Evolutionary conservation across 2,888 invertebrate species (phyloP).

Genomic region (Stomorhina lunata): DNA sequence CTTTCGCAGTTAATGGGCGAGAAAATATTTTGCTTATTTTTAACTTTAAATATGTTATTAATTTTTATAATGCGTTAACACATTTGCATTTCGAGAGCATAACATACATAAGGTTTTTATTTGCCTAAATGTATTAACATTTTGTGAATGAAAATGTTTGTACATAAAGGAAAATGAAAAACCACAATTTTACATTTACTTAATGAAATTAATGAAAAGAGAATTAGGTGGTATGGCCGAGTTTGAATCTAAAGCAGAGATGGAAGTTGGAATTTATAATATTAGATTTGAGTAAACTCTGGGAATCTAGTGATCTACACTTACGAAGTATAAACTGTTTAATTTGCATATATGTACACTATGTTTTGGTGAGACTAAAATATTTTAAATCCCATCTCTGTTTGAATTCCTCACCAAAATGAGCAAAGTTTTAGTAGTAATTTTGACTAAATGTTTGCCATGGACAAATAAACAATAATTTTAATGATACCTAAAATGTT

Average conservation of each 20-base stretch:
- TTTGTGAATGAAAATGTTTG: background rate
- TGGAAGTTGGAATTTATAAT: too few species aligned
- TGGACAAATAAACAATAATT: background rate
- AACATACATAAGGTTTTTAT: background rate
- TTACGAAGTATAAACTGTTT: too few species aligned
- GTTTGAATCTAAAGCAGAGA: background rate
- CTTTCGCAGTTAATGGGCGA: background rate
- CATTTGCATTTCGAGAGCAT: background rate
- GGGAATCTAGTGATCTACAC: too few species aligned
- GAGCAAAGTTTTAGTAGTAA: background rate
- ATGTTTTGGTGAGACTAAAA: too few species aligned
- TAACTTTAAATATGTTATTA: background rate
- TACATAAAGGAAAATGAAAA: background rate
- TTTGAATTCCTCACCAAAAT: too few species aligned
- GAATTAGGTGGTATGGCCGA: background rate
- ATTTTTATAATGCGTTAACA: background rate
- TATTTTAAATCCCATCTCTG: too few species aligned
- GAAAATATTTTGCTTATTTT: background rate
- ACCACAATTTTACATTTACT: conserved; percentile 24
- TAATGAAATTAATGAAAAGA: conserved; percentile 25
- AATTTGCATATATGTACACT: too few species aligned
- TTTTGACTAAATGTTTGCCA: background rate
- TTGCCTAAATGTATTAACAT: background rate
- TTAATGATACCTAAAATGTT: background rate
- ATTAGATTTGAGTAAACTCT: too few species aligned